phyloP scores from a whole-genome alignment of 1,140 invertebrate genomes.

The Apis laboriosa region DNA sequence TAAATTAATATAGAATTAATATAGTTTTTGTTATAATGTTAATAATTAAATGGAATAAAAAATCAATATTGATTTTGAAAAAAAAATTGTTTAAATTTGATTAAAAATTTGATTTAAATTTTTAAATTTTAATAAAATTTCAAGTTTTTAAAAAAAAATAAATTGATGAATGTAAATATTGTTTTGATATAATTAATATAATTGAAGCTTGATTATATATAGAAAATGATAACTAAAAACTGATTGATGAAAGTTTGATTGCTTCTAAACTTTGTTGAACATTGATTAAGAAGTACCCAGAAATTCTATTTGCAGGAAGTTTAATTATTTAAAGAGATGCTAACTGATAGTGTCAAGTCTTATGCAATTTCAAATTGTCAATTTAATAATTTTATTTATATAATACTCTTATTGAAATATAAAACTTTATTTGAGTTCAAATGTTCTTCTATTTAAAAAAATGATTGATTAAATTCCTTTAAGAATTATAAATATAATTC shows the following conservation, averaged over 20 bases:
- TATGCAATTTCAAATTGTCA: neutral
- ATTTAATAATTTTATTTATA: neutral
- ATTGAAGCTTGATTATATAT: slow-evolving; percentile 5
- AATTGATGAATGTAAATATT: neutral
- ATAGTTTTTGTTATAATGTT: neutral
- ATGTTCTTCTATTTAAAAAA: neutral
- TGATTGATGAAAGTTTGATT: slow-evolving; percentile 21
- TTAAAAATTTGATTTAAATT: too few relatives aligned
- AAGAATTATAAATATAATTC: too few relatives aligned
- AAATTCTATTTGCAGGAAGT: neutral
- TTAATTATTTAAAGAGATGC: slow-evolving; percentile 14
- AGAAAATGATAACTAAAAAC: neutral
- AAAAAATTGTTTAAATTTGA: neutral
- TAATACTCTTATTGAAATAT: neutral
- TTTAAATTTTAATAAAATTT: too few relatives aligned
- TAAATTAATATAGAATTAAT: too few relatives aligned
- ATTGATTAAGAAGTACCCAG: neutral
- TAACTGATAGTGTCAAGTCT: neutral
- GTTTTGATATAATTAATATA: neutral
- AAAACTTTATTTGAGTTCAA: neutral
- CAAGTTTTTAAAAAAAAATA: too few relatives aligned
- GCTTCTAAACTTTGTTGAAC: slow-evolving; percentile 29
- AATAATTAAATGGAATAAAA: neutral
- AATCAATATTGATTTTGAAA: neutral
- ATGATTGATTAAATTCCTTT: too few relatives aligned